phyloP scores from a whole-genome alignment of 2,113 vertebrate species.

The Neotragus pygmaeus region DNA sequence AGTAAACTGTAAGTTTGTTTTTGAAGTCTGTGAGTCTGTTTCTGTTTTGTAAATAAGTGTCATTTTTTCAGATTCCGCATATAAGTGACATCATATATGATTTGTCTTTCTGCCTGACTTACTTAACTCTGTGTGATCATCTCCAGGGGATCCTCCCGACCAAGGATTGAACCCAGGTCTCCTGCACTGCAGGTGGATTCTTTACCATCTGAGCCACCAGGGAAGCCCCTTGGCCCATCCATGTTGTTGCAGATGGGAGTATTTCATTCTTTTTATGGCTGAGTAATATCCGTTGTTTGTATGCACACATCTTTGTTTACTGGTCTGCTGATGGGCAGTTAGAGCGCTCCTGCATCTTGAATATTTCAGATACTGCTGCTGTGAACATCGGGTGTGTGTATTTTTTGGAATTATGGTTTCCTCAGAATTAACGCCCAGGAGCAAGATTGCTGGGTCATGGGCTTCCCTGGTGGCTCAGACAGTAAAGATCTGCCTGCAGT shows the following conservation, averaged over 20 bases:
- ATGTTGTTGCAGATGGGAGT: neutral
- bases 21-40: neutral
- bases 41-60: neutral
- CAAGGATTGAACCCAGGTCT: fast-evolving
- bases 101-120: neutral
- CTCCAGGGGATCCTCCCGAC: neutral
- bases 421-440: neutral
- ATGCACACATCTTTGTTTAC: neutral
- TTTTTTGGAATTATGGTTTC: neutral
- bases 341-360: fast-evolving
- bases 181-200: fast-evolving
- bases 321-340: fast-evolving
- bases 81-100: fast-evolving
- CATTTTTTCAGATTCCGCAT: neutral
- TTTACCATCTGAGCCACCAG: neutral
- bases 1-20: fast-evolving
- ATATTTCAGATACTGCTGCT: neutral
- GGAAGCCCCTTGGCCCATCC: neutral
- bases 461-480: neutral
- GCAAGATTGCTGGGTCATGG: neutral
- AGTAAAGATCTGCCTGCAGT: neutral
- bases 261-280: neutral
- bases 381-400: fast-evolving
- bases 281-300: fast-evolving
- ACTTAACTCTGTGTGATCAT: neutral